Base-by-base conservation (phyloP, 2,113 vertebrate genomes). In the Enhydra lutris region DNA sequence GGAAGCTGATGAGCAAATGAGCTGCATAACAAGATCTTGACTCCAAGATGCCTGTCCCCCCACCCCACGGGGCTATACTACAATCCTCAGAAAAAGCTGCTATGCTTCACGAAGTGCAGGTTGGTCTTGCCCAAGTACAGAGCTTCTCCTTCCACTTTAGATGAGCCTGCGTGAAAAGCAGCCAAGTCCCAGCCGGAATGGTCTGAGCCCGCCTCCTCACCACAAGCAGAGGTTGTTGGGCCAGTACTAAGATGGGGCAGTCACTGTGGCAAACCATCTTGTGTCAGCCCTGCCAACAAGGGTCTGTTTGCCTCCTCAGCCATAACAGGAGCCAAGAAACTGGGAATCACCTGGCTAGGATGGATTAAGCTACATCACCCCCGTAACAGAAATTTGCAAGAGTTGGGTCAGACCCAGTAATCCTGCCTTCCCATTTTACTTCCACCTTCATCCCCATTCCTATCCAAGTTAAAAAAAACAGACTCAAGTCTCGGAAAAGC, bases 81-180 rank as follows among this genome's bases (percentile, higher is more conserved):
- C 20, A 71, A 55, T 18, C 89, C 80, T 92, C 3, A 29, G 12
- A 74, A n/a, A 42, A 82, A 24, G 20, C 55, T 84, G 2, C 21
- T 55, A 0, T 34, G 34, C 57, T 89, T 42, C 73, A 63, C 42
- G 1, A 11, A 71, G 34, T 10, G 3, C 5, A 36, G 10, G 23
- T 24, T 0, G 0, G 9, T 21, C 65, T 86, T 52, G 21, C 47
- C 79, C 81, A 45, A 59, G 13, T 18, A 61, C 21, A 91, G 57
- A 50, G 26, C 36, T 69, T 65, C 21, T 36, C 24, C 61, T 80
- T 88, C 71, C 1, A 34, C 61, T 74, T 79, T 17, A 24, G 36
- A 52, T 69, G n/a, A 83, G 21, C 23, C 79, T 65, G 42, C 65
- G 18, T 91, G 36, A 88, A 85, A 93, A 69, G 55, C 9, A 81